Percentiles rank a stretch among this genome's conserved stretches.
Conservation (phyloP, 2,113 vertebrate genomes). For the Gavialis gangeticus region DNA sequence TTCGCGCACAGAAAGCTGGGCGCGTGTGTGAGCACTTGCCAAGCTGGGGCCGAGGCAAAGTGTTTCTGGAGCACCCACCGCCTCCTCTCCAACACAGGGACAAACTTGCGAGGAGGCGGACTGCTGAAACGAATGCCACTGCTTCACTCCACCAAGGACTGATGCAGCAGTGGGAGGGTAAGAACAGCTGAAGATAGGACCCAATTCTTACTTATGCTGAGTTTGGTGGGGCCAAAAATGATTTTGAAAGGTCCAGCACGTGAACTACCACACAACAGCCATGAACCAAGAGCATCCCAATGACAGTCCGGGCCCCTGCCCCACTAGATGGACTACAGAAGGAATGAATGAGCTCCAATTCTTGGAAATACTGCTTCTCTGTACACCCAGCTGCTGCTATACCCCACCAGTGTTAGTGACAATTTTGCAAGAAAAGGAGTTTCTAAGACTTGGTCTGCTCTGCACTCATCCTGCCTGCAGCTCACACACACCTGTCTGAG, state of each 20-base stretch:
- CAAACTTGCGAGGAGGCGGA: background rate
- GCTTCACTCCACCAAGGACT: background rate
- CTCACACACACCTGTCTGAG: too few species aligned
- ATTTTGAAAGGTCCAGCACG: too few species aligned
- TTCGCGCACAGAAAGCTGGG: background rate
- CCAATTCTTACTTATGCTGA: background rate
- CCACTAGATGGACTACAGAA: background rate
- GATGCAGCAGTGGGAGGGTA: background rate
- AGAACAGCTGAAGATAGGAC: background rate
- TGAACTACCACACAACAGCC: too few species aligned
- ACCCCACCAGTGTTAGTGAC: too few species aligned
- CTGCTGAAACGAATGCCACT: background rate
- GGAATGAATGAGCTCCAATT: background rate
- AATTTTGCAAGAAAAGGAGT: background rate
- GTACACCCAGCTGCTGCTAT: background rate
- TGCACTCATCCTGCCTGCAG: too few species aligned
- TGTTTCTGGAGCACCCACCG: background rate
- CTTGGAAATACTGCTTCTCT: background rate
- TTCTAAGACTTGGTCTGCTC: background rate
- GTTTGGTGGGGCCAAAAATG: background rate
- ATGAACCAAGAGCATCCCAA: background rate
- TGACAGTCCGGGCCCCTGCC: background rate
- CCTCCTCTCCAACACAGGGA: background rate
- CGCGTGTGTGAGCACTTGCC: background rate
- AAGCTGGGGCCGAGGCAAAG: background rate